Conservation (phyloP, 2,888 invertebrate species). For the Axea sp. region DNA sequence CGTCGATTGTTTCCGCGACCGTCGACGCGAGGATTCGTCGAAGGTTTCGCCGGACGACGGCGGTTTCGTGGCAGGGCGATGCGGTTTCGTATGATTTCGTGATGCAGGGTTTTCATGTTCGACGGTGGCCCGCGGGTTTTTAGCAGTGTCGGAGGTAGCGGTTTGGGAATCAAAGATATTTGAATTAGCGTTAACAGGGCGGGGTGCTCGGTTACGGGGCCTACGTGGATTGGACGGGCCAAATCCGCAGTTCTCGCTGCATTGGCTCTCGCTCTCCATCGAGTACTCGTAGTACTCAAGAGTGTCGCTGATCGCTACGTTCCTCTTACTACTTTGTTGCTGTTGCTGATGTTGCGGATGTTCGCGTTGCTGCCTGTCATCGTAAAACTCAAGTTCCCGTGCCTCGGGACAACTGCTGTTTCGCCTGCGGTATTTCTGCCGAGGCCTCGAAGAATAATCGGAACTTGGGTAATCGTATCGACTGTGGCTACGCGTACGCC, state of each 20-base stretch:
- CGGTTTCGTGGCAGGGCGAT: conserved; percentile 64
- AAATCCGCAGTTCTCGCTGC: conserved; percentile 80
- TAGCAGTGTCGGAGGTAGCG: conserved; percentile 79
- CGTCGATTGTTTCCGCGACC: conserved; percentile 67
- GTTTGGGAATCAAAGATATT: conserved; percentile 80
- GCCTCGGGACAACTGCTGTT: conserved; percentile 77
- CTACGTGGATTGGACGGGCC: conserved; percentile 79
- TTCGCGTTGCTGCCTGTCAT: conserved; percentile 74
- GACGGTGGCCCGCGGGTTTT: conserved; percentile 77
- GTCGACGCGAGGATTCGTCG: conserved; percentile 65
- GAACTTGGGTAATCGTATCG: conserved; percentile 14
- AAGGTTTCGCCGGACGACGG: conserved; percentile 65
- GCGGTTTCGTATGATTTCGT: conserved; percentile 68
- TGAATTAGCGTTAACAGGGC: conserved; percentile 80
- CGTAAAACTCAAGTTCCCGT: conserved; percentile 70
- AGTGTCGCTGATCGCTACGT: conserved; percentile 79
- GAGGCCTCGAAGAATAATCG: conserved; percentile 17
- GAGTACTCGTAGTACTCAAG: conserved; percentile 79
- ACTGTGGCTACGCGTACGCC: conserved; percentile 36
- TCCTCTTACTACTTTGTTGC: conserved; percentile 77
- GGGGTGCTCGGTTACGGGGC: conserved; percentile 79
- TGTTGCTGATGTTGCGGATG: conserved; percentile 70
- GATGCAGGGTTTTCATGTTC: conserved; percentile 70
- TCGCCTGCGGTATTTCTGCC: conserved; percentile 67
- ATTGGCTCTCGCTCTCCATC: conserved; percentile 79